Base-by-base conservation (phyloP, 1,140 invertebrate genomes). In the Yoshiicerus persimilis region DNA sequence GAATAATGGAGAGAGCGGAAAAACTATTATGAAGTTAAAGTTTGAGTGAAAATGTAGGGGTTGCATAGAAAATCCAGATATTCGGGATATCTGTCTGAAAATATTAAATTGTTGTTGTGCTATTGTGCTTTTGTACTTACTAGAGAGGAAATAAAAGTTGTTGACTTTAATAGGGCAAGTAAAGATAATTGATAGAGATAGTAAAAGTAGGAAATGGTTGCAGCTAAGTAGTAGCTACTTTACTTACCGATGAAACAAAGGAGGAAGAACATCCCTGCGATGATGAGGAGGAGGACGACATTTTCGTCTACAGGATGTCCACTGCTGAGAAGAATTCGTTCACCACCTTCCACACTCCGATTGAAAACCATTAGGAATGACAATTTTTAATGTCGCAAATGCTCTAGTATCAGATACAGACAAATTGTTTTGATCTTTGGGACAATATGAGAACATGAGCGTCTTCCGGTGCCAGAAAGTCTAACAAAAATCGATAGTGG, bases 241-340 rank as follows among this genome's bases (percentile, higher is more conserved):
- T n/a, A 77, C 87, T 88, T 62, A 88, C 87, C 75, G 34, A 88
- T 88, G 36, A 88, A 88, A 41, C 36, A 62, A 8, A 88, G 87
- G 23, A 88, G 84, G 30, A 88, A 88, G 36, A 86, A 64, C 87
- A 88, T 88, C 13, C 87, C 87, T 0, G 87, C 84, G 11, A 88
- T 86, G 30, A 88, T 88, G 13, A 88, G 16, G 20, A 88, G n/a
- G 38, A 84, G 20, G 34, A 88, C 66, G 5, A 86, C 84, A 62
- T 86, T 80, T 70, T 88, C 87, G 84, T 88, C 87, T 13, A 88
- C 84, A 30, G 87, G 87, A n/a, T 88, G 83, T 36, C 64, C 64
- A 20, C 56, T 64, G 20, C 85, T 64, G 16, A 56, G 39, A 23
- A 85, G 34, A 38, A 80, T 80, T 38, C 75, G 5, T 80, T 80